Percentiles rank a stretch among this genome's conserved stretches.
These are phyloP conservation scores for Nycticebus coucang DNA, from an alignment of 2,113 vertebrate species.

Conservation along the genomic window DNA sequence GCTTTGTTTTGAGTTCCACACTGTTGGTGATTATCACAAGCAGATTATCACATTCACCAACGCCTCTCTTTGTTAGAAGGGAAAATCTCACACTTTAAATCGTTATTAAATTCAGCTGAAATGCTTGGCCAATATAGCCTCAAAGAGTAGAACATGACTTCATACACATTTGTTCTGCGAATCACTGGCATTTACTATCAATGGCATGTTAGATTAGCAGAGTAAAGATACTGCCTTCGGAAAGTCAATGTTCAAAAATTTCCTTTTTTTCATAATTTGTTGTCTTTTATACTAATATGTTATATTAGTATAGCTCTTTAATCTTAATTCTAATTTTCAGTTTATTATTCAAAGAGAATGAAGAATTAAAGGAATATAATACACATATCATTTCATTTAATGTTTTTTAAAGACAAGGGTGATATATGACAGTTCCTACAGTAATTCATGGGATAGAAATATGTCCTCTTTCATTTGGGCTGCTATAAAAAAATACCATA, in stretches of 20 bases:
- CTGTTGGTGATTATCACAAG: neutral
- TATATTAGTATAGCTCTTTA: neutral
- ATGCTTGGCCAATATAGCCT: neutral
- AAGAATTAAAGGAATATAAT: neutral
- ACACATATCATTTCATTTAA: neutral
- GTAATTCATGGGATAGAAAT: neutral
- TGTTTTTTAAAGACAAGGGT: neutral
- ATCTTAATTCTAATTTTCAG: neutral
- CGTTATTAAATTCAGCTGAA: neutral
- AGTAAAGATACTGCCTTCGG: neutral
- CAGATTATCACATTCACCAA: neutral
- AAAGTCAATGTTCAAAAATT: conserved; percentile 19
- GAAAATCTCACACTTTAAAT: neutral
- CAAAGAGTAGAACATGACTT: neutral
- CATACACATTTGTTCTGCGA: neutral
- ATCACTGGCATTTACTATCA: conserved; percentile 8
- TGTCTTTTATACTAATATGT: neutral
- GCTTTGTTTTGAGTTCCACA: neutral
- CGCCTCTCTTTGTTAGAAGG: neutral
- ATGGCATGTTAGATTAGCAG: neutral
- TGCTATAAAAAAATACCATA: neutral
- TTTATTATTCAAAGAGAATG: neutral
- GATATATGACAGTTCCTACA: neutral
- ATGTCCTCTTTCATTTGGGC: neutral
- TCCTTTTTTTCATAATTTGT: neutral